These are phyloP conservation scores for Apodemia hepburni DNA, from an alignment of 2,888 invertebrate species.

Conservation along the genomic window DNA sequence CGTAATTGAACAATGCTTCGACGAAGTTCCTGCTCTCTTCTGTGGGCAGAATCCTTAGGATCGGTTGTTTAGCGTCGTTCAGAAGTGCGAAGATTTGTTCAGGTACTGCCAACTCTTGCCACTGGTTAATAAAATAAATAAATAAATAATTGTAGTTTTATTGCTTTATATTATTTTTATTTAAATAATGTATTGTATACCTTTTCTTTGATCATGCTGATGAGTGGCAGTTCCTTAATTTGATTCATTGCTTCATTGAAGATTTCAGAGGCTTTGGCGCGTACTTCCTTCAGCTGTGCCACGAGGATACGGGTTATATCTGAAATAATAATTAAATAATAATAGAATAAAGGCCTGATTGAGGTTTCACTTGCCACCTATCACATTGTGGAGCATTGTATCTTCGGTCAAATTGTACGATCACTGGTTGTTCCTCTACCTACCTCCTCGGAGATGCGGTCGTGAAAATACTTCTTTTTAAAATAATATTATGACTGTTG, in stretches of 20 bases:
- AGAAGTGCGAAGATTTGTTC: constrained; percentile 78
- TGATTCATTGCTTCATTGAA: constrained; percentile 50
- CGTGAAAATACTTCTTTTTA: too few relatives aligned
- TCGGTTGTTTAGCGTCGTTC: constrained; percentile 73
- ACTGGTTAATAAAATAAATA: constrained; percentile 42
- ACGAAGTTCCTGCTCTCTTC: constrained; percentile 82
- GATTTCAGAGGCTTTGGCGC: constrained; percentile 48
- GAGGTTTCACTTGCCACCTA: too few relatives aligned
- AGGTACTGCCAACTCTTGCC: constrained; percentile 71
- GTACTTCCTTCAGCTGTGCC: constrained; percentile 62
- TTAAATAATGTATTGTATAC: constrained; percentile 37
- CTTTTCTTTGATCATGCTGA: constrained; percentile 58
- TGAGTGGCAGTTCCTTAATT: constrained; percentile 63
- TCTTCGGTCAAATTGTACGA: too few relatives aligned
- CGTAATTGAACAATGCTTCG: constrained; percentile 79
- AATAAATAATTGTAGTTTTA: too few relatives aligned
- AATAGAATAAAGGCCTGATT: too few relatives aligned
- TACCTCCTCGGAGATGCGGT: too few relatives aligned
- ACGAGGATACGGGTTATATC: constrained; percentile 68
- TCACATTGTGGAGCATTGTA: too few relatives aligned
- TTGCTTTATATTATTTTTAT: too few relatives aligned
- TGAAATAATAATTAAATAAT: constrained; percentile 26
- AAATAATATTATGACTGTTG: too few relatives aligned
- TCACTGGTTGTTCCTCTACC: too few relatives aligned
- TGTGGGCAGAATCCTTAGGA: constrained; percentile 82